Evolutionary conservation across 1,140 invertebrate species (phyloP), one percentile per base, ranked within the genome.

Genomic region (Sesamia nonagrioides): DNA sequence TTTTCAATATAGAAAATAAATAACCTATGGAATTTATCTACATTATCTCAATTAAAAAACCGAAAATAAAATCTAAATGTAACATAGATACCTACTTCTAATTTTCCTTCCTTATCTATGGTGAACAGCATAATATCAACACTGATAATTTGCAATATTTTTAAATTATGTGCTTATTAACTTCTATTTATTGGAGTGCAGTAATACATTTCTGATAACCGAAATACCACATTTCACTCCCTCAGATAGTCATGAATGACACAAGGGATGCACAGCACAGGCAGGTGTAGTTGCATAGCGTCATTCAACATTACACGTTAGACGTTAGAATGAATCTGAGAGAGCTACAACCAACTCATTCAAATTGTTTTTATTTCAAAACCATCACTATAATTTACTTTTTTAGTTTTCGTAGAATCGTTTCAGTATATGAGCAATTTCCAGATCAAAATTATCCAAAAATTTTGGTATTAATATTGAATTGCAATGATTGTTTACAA

Each of bases 401-500:
- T 71, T 45, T 18, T 9, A 48, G 21, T 71, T 71, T 71, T 71
- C 48, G 54, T 8, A 17, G 50, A 50, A 69, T 27, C 42, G 5
- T 27, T 69, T 69, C 15, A 15, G 66, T 48, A 21, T 52, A 71
- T 71, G 68, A 54, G 33, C 54, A 52, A 54, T 54, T 52, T 54
- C 11, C 40, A n/a, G 11, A 11, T 7, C 35, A 42, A 66, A 71
- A 54, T 37, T 35, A 71, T 71, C 48, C 48, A 18, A 9, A 27
- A 37, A 35, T 35, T 52, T 54, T 42, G 11, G 42, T 52, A 18
- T 48, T 74, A 72, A 52, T n/a, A 50, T 68, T 75, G 37, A 61
- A 72, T 78, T 21, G 17, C 45, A 27, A 74, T 77, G 71, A 85
- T 86, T 86, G 83, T 88, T 88, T 86, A 86, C 73, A 83, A 82